Evolutionary conservation across 2,797 vertebrate species (phyloP), one percentile per base, ranked within the genome.

Genomic region (Alfaro cultratus): DNA sequence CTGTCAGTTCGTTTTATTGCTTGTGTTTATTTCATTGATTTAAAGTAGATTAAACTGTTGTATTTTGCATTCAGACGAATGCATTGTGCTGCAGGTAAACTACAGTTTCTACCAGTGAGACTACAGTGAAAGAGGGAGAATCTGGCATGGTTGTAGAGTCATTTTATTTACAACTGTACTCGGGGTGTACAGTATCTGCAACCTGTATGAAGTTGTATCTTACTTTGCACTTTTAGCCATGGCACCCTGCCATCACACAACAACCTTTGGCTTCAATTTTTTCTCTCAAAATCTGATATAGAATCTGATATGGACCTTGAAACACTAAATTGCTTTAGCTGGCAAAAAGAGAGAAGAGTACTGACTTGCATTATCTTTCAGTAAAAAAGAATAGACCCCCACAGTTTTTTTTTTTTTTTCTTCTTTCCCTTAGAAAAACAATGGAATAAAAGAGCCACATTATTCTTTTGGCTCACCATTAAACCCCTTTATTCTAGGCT

Each of bases 261-360:
- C 5, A 53, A 82, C 57, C 79, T 83, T 41, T 86, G 83, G 74
- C 76, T 76, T 74, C 73, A 73, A 84, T 81, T 75, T 78, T 75
- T 53, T 84, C 2, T 2, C 73, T 83, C 57, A 73, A 47, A 88
- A 88, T 89, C 77, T 86, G 83, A 85, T 86, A 80, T 49, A 55
- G 41, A 73, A 88, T 90, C 78, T 85, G 83, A 85, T 86, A 82
- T 53, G 55, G 34, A 71, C 74, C 41, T 31, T n/a, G 68, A 62
- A 55, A 76, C 74, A 74, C 43, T 82, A 82, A 89, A 87, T 86
- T 75, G 73, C 34, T 16, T 78, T 77, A 80, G 78, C 79, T 81
- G 75, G 75, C 83, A 78, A 82, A 73, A 82, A 78, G 74, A 5
- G 67, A 82, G 41, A 34, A 23, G 11, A 60, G 51, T 31, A 89